Conservation (phyloP, 1,140 invertebrate genomes). For the Pogonomyrmex californicus region DNA sequence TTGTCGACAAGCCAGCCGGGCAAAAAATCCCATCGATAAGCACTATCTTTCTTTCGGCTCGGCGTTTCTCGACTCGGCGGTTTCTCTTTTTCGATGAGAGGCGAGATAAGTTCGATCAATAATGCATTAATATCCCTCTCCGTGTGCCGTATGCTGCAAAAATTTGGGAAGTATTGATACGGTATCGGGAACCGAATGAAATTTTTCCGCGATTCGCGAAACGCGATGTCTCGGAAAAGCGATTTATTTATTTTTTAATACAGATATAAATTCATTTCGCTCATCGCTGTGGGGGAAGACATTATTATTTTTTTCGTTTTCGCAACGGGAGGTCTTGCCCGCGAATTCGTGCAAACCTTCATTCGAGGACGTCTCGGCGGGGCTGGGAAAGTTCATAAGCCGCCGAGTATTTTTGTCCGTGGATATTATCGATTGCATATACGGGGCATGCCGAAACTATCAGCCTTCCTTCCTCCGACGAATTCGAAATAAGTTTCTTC, state of each 20-base stretch:
- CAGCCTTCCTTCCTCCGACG: constrained; percentile 7
- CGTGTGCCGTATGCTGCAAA: constrained; percentile 1
- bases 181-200: not conserved
- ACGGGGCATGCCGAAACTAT: constrained; percentile 40
- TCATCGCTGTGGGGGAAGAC: not conserved
- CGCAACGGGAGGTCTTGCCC: not conserved
- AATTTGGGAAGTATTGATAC: constrained; percentile 1
- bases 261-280: not conserved
- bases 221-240: not conserved
- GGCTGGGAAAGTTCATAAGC: constrained; percentile 72
- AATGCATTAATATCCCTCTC: constrained; percentile 30
- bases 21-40: constrained; percentile 40
- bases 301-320: not conserved
- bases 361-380: constrained; percentile 22
- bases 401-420: constrained; percentile 78
- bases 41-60: constrained; percentile 35
- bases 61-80: constrained; percentile 1
- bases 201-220: not conserved
- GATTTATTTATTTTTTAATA: constrained; percentile 2
- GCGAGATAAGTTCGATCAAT: constrained; percentile 32
- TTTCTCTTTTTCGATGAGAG: constrained; percentile 19
- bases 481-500: constrained; percentile 8
- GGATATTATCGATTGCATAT: constrained; percentile 81
- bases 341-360: constrained; percentile 12
- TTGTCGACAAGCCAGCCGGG: constrained; percentile 3